Evolutionary conservation across 1,140 invertebrate genomes (phyloP).

Genomic region (Lucilia sericata): DNA sequence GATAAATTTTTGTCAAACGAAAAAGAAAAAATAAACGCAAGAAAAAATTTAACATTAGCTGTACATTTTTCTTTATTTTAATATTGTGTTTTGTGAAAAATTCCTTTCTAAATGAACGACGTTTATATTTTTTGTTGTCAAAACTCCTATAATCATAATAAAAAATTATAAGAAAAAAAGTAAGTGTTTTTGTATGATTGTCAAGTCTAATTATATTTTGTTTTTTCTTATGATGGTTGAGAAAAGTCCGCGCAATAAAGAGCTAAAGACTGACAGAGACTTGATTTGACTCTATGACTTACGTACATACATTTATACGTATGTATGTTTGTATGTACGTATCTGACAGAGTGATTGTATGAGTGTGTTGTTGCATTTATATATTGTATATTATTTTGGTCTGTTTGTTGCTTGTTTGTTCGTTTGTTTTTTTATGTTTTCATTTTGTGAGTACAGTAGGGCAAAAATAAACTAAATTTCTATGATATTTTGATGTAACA

Average conservation of each 20-base stretch:
- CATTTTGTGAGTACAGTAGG: constrained; percentile 16
- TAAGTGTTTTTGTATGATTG: background rate
- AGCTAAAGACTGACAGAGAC: background rate
- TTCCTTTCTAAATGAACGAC: constrained; percentile 1
- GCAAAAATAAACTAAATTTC: constrained; percentile 15
- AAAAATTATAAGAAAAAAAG: constrained; percentile 14
- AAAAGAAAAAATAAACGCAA: background rate
- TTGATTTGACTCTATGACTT: background rate
- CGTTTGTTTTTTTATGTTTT: constrained; percentile 1
- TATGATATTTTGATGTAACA: background rate
- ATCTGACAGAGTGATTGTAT: background rate
- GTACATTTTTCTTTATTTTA: background rate
- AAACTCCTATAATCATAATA: background rate
- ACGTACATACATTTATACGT: background rate
- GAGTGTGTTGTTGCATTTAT: constrained; percentile 19
- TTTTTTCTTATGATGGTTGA: background rate
- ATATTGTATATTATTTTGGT: constrained; percentile 28
- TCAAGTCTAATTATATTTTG: background rate
- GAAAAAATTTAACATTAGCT: background rate
- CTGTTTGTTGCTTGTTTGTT: background rate
- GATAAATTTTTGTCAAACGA: background rate
- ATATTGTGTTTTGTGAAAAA: background rate
- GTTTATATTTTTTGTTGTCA: background rate
- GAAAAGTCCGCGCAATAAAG: constrained; percentile 39
- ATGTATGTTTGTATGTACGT: background rate